Evolutionary conservation across 2,113 vertebrate genomes (phyloP).

Genomic region (Sander lucioperca): DNA sequence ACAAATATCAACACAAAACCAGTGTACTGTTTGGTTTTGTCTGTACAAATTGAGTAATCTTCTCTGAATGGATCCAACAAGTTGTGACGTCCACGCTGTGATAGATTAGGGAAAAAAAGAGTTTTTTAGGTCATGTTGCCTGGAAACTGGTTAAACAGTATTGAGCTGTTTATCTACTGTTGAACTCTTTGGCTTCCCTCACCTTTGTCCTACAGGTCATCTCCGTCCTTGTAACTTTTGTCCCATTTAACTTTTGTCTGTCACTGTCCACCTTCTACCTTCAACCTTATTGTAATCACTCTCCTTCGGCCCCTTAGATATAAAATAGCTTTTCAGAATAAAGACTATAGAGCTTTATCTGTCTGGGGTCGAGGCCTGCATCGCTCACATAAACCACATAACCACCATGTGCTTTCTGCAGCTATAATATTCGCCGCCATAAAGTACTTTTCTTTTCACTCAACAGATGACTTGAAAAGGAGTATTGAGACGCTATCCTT

Average conservation of each 20-base stretch:
- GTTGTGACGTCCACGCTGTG: conserved; percentile 4
- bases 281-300: neutral
- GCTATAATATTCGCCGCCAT: too few species aligned
- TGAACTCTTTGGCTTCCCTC: conserved; percentile 20
- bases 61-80: neutral
- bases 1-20: neutral
- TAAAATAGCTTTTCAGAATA: neutral
- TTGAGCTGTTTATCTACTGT: conserved; percentile 42
- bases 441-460: too few species aligned
- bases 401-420: neutral
- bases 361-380: neutral
- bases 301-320: neutral
- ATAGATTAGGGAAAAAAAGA: neutral
- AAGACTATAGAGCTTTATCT: neutral
- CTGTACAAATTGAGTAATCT: neutral
- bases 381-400: neutral
- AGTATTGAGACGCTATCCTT: too few species aligned
- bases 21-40: neutral
- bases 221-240: conserved; percentile 33
- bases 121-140: neutral
- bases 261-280: neutral
- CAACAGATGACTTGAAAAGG: too few species aligned
- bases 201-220: conserved; percentile 24
- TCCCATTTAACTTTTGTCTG: conserved; percentile 13
- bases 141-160: conserved; percentile 2